Conservation (phyloP, 2,113 vertebrate species). For the Sclerurus mexicanus region DNA sequence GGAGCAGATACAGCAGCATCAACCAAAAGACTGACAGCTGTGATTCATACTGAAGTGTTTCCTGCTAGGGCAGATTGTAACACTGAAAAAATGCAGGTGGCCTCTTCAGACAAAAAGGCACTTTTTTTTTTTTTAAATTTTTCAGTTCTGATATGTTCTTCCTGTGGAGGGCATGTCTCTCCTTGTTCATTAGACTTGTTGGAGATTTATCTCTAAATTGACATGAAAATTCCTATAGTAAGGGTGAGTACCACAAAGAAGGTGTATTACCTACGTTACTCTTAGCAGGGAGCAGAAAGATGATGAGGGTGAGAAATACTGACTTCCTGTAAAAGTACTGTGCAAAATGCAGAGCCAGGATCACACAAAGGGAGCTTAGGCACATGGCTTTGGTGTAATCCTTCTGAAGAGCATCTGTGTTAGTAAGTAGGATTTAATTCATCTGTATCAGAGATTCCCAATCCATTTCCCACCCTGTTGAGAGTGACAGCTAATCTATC, state of each 20-base stretch:
- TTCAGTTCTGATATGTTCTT: neutral
- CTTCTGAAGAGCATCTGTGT: neutral
- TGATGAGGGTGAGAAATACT: neutral
- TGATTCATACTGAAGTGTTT: conserved; percentile 27
- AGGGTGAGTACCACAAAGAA: neutral
- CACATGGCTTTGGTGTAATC: neutral
- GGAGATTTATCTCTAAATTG: neutral
- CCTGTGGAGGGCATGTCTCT: neutral
- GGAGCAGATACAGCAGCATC: neutral
- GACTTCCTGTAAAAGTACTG: neutral
- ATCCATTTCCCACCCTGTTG: neutral
- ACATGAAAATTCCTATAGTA: neutral
- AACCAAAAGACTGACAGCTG: conserved; percentile 1
- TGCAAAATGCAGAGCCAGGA: neutral
- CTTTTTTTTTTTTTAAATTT: neutral
- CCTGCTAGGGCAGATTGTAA: neutral
- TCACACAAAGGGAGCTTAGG: neutral
- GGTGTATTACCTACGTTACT: neutral
- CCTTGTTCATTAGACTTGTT: neutral
- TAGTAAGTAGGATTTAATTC: neutral
- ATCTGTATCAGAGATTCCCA: neutral
- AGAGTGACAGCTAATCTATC: neutral
- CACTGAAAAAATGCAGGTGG: conserved; percentile 40
- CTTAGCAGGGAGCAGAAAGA: neutral
- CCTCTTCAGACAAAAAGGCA: neutral